Conservation (phyloP, 1,140 invertebrate genomes). For the Drosophila kanapiae region DNA sequence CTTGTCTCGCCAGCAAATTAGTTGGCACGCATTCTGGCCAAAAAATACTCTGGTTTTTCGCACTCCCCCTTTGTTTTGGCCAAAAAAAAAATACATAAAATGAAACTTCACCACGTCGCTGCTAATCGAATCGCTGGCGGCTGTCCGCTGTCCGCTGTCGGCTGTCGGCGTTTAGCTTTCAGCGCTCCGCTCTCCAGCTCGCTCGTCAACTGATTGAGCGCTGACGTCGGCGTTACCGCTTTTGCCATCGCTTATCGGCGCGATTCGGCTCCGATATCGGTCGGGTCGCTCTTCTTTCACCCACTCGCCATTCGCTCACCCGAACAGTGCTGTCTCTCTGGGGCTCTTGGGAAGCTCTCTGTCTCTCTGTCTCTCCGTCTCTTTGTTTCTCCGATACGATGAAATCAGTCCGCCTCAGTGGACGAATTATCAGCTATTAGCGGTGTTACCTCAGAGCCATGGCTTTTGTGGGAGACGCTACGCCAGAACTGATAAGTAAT, state of each 20-base stretch:
- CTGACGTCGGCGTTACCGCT: slow-evolving; percentile 45
- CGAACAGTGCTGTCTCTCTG: background rate
- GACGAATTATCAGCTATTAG: slow-evolving; percentile 74
- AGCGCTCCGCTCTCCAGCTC: slow-evolving; percentile 54
- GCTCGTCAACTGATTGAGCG: slow-evolving; percentile 75
- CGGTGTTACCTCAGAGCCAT: slow-evolving; percentile 53
- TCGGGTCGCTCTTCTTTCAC: slow-evolving; percentile 34
- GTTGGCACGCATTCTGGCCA: slow-evolving; percentile 64
- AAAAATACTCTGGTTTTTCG: slow-evolving; percentile 45
- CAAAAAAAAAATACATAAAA: slow-evolving; percentile 27
- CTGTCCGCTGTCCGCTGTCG: slow-evolving; percentile 31
- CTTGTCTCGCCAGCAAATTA: slow-evolving; percentile 42
- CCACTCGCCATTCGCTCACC: slow-evolving; percentile 2
- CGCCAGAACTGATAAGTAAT: slow-evolving; percentile 67
- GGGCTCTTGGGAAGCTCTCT: background rate
- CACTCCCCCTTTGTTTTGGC: slow-evolving; percentile 44
- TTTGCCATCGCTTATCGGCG: slow-evolving; percentile 46
- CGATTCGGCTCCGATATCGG: slow-evolving; percentile 48
- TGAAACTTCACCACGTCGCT: slow-evolving; percentile 76
- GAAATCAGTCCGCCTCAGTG: slow-evolving; percentile 48
- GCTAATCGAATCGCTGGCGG: slow-evolving; percentile 65
- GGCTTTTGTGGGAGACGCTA: slow-evolving; percentile 39
- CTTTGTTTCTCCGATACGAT: slow-evolving; percentile 12
- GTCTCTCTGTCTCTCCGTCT: slow-evolving; percentile 3
- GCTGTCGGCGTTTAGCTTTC: slow-evolving; percentile 27